phyloP scores from a whole-genome alignment of 2,113 vertebrate genomes.

The Melozone crissalis region DNA sequence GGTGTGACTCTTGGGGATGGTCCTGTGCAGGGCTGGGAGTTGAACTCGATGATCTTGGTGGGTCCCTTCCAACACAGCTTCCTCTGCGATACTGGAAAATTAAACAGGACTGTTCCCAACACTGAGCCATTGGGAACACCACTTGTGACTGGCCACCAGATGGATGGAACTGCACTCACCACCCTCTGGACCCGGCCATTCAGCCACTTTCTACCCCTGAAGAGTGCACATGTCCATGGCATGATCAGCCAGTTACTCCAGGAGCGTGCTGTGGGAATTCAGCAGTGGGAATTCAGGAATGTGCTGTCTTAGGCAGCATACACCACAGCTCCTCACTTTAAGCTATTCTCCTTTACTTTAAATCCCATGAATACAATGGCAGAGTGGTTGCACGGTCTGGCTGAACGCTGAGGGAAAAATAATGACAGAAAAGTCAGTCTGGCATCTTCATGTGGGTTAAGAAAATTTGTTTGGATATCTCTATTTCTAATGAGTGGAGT shows the following conservation, averaged over 20 bases:
- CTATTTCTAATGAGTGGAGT: background rate
- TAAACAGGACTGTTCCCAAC: background rate
- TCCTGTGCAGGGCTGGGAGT: background rate
- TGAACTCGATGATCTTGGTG: background rate
- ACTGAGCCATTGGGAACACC: background rate
- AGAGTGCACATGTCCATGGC: background rate
- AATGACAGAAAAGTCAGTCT: background rate
- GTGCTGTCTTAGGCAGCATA: background rate
- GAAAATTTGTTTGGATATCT: slow-evolving; percentile 3
- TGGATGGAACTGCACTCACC: background rate
- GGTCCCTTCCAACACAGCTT: background rate
- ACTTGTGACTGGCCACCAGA: background rate
- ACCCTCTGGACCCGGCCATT: background rate
- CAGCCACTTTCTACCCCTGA: background rate
- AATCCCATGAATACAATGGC: background rate
- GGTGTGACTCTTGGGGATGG: background rate
- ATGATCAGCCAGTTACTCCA: background rate
- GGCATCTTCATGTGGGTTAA: background rate
- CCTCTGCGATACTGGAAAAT: background rate
- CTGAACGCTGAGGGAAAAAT: background rate
- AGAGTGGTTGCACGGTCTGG: background rate
- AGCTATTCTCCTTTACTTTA: background rate
- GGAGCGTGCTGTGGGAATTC: background rate
- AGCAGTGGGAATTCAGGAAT: background rate
- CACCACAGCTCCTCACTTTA: background rate